A percentile compares a stretch with the other conserved stretches of the same genome.
Evolutionary conservation across 2,888 invertebrate genomes (phyloP).

Genomic region (Pheosia gnoma): DNA sequence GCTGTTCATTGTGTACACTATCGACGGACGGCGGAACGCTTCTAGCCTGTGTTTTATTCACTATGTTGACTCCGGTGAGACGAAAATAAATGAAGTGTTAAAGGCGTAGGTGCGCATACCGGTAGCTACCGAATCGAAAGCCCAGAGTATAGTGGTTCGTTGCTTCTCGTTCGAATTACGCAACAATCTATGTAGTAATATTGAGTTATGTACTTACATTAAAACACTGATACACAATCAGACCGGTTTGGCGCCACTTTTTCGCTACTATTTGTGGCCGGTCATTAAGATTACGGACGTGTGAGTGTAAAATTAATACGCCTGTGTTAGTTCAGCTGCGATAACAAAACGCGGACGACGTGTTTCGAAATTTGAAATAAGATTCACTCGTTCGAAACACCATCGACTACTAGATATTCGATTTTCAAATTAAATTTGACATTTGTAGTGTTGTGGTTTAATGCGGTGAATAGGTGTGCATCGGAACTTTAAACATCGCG

Average conservation of each 20-base stretch:
- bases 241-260: slow-evolving; percentile 65
- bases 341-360: slow-evolving; percentile 70
- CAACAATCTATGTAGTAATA: slow-evolving; percentile 43
- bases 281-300: slow-evolving; percentile 58
- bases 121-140: slow-evolving; percentile 63
- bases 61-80: slow-evolving; percentile 40
- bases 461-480: slow-evolving; percentile 4
- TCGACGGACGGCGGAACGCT: slow-evolving; percentile 41
- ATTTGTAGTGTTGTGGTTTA: slow-evolving; percentile 19
- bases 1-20: slow-evolving; percentile 44
- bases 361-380: slow-evolving; percentile 45
- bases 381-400: slow-evolving; percentile 23
- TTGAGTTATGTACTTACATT: slow-evolving; percentile 52
- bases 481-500: not conserved
- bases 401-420: slow-evolving; percentile 26
- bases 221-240: slow-evolving; percentile 43
- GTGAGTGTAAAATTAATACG: slow-evolving; percentile 57
- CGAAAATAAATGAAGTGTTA: slow-evolving; percentile 68
- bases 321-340: slow-evolving; percentile 65
- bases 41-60: slow-evolving; percentile 47
- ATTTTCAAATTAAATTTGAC: slow-evolving; percentile 25
- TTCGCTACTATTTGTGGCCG: slow-evolving; percentile 63
- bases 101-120: slow-evolving; percentile 52
- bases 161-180: slow-evolving; percentile 56
- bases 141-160: slow-evolving; percentile 29